Conservation (phyloP, 2,113 vertebrate genomes). For the Panurus biarmicus region DNA sequence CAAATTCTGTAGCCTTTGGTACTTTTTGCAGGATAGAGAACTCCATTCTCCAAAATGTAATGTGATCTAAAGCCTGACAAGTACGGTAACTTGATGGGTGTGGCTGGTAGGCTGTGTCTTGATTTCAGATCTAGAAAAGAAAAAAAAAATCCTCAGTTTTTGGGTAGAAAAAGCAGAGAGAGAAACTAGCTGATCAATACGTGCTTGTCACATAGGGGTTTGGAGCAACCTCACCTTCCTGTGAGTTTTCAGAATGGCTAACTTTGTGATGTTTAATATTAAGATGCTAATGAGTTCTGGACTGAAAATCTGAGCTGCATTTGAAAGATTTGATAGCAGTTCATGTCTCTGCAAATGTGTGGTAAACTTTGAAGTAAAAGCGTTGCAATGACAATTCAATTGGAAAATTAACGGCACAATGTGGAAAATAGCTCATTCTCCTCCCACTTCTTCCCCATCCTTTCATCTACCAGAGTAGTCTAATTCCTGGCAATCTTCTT, state of each 20-base stretch:
- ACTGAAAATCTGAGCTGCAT: background rate
- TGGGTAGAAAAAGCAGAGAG: background rate
- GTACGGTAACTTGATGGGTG: background rate
- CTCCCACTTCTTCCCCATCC: background rate
- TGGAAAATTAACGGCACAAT: background rate
- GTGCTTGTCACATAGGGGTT: background rate
- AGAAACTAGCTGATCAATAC: background rate
- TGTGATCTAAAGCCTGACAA: background rate
- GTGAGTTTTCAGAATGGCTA: background rate
- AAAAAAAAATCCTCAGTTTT: background rate
- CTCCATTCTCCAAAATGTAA: background rate
- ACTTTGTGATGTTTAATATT: background rate
- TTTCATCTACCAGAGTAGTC: slow-evolving; percentile 16
- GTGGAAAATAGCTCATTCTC: background rate
- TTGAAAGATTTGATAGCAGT: background rate
- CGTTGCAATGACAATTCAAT: background rate
- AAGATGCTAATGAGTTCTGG: background rate
- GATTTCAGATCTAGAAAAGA: background rate
- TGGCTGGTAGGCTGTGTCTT: background rate
- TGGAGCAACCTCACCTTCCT: background rate
- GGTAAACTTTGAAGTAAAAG: slow-evolving; percentile 21
- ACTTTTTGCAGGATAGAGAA: background rate
- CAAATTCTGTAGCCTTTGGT: background rate
- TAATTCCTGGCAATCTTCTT: slow-evolving; percentile 44
- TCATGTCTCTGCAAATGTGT: background rate